Percentiles rank a stretch among this genome's conserved stretches.
Conservation (phyloP, 2,888 invertebrate species). For the Agelastica alni region DNA sequence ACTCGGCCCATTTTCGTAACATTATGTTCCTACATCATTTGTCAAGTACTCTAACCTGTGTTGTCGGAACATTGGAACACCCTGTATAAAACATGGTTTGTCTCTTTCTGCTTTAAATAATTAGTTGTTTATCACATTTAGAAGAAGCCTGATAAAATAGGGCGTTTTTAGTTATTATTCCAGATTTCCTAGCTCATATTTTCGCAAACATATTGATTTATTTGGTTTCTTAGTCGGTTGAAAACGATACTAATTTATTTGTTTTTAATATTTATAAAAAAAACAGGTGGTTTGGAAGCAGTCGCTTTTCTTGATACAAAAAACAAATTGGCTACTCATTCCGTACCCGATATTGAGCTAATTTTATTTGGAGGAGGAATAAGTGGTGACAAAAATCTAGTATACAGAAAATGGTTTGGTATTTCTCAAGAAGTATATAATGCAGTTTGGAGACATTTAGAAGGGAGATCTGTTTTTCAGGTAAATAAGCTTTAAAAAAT, state of each 20-base stretch:
- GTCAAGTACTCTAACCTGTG: too few species aligned
- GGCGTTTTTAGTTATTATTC: too few species aligned
- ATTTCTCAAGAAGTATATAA: conserved; percentile 63
- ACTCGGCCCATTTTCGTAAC: too few species aligned
- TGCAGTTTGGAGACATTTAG: conserved; percentile 61
- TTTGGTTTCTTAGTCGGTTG: conserved; percentile 44
- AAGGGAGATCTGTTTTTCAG: conserved; percentile 47
- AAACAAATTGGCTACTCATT: conserved; percentile 57
- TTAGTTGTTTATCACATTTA: too few species aligned
- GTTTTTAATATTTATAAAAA: too few species aligned
- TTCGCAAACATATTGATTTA: too few species aligned
- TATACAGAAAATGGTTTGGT: conserved; percentile 56
- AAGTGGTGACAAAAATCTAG: conserved; percentile 44
- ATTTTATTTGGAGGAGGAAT: conserved; percentile 64
- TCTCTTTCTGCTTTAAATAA: too few species aligned
- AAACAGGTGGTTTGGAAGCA: conserved; percentile 64
- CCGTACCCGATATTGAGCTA: conserved; percentile 73
- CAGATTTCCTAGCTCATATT: too few species aligned
- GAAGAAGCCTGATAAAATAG: too few species aligned
- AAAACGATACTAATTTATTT: background rate
- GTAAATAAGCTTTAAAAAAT: conserved; percentile 22
- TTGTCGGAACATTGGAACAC: too few species aligned
- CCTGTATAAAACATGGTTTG: too few species aligned
- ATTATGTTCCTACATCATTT: too few species aligned
- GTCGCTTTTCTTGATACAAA: conserved; percentile 65